These are phyloP conservation scores for Antennarius maculatus DNA, from an alignment of 2,797 vertebrate species.

Conservation along the genomic window DNA sequence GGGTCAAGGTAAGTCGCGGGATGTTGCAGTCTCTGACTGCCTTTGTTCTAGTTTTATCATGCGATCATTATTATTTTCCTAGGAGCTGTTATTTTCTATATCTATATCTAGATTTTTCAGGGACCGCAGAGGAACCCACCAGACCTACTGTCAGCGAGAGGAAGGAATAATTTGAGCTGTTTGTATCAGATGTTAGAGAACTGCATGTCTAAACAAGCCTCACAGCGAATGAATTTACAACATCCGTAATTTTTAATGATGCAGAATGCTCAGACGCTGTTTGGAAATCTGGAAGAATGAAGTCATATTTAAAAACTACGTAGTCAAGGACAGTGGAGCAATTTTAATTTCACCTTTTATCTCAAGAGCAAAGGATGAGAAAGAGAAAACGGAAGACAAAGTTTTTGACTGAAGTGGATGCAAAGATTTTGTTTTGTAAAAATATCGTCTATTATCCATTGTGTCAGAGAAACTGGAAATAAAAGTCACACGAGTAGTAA, in stretches of 20 bases:
- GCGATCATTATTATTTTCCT: constrained; percentile 12
- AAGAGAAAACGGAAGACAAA: not conserved
- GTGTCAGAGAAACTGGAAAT: not conserved
- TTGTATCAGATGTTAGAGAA: constrained; percentile 29
- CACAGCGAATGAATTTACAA: not conserved
- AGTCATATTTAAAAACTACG: not conserved
- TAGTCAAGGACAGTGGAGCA: not conserved
- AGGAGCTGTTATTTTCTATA: constrained; percentile 16
- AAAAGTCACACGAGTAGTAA: not conserved
- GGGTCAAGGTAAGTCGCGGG: too few species aligned
- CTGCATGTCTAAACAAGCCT: constrained; percentile 17
- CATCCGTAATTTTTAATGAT: not conserved
- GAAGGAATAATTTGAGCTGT: constrained; percentile 39
- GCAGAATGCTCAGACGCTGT: not conserved
- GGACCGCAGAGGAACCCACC: constrained; percentile 36
- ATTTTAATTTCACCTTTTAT: not conserved
- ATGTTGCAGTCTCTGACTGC: too few species aligned
- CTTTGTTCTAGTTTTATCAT: too few species aligned
- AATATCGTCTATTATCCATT: not conserved
- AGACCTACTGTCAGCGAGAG: constrained; percentile 68
- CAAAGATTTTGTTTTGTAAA: too few species aligned
- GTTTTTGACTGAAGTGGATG: not conserved
- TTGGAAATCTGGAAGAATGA: not conserved
- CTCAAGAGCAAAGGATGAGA: not conserved
- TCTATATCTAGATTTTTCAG: constrained; percentile 39